phyloP scores from a whole-genome alignment of 2,888 invertebrate species.

The Xylota segnis region DNA sequence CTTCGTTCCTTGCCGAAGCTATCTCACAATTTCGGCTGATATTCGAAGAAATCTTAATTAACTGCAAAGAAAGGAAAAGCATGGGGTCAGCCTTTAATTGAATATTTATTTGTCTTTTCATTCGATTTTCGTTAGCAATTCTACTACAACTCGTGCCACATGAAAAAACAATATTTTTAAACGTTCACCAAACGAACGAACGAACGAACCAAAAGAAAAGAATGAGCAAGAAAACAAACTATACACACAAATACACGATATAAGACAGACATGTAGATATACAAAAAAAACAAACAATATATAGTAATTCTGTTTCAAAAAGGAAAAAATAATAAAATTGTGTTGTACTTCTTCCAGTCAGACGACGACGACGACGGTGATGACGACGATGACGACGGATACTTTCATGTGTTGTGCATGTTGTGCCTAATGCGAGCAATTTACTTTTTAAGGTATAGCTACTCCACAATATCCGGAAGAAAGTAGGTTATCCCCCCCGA shows the following conservation, averaged over 20 bases:
- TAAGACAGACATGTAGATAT: conserved; percentile 43
- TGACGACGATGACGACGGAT: conserved; percentile 12
- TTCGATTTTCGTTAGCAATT: conserved; percentile 67
- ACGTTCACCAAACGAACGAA: conserved; percentile 51
- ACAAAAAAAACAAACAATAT: conserved; percentile 34
- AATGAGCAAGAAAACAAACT: conserved; percentile 52
- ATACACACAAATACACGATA: conserved; percentile 52
- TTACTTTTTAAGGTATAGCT: conserved; percentile 40
- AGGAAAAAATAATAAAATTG: conserved; percentile 39
- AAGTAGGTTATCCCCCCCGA: conserved; percentile 60
- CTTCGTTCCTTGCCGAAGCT: conserved; percentile 77
- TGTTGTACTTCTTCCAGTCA: conserved; percentile 37
- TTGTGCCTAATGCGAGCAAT: conserved; percentile 45
- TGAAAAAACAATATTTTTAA: conserved; percentile 56
- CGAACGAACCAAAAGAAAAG: conserved; percentile 34
- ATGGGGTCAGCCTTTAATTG: conserved; percentile 65
- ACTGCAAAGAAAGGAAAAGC: conserved; percentile 79
- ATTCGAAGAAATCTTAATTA: conserved; percentile 81
- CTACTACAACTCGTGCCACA: conserved; percentile 72
- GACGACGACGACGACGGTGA: conserved; percentile 16
- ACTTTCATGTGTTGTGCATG: conserved; percentile 44
- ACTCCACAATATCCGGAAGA: conserved; percentile 43
- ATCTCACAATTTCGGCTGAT: conserved; percentile 82
- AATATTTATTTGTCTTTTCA: conserved; percentile 56
- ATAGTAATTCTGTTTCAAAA: conserved; percentile 30